Evolutionary conservation across 2,888 invertebrate genomes (phyloP).

Genomic region (Antitype chi): DNA sequence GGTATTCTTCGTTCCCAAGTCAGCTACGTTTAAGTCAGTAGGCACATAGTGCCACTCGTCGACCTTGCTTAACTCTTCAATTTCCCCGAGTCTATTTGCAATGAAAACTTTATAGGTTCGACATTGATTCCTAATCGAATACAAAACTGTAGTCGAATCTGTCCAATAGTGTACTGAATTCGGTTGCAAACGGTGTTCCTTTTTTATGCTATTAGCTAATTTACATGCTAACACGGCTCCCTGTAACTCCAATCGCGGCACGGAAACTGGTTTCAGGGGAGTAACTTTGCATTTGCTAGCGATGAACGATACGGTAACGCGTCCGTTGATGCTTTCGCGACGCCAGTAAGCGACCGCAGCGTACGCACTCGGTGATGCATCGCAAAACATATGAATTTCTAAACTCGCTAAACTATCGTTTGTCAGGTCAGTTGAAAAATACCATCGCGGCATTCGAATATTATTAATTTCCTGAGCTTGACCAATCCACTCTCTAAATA

Average conservation of each 20-base stretch:
- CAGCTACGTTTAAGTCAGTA: neutral
- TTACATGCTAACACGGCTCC: constrained; percentile 8
- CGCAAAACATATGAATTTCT: constrained; percentile 3
- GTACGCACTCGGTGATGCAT: constrained; percentile 8
- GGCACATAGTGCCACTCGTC: constrained; percentile 4
- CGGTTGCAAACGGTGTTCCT: neutral
- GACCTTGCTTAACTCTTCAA: neutral
- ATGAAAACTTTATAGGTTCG: neutral
- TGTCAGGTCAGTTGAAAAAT: neutral
- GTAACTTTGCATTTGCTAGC: constrained; percentile 1
- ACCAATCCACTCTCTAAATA: neutral
- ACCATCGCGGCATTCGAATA: neutral
- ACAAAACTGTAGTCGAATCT: constrained; percentile 5
- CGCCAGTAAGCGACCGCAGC: neutral
- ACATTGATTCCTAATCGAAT: neutral
- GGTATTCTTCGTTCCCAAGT: neutral
- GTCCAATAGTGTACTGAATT: neutral
- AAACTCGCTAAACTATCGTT: neutral
- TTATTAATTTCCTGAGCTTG: neutral
- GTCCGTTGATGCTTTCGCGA: neutral
- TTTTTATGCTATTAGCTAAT: neutral
- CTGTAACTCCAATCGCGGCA: neutral
- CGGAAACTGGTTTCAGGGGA: neutral
- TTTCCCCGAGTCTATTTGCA: neutral
- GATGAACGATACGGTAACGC: neutral